Conservation (phyloP, 2,113 vertebrate species). For the Benitochromis conjunctus region DNA sequence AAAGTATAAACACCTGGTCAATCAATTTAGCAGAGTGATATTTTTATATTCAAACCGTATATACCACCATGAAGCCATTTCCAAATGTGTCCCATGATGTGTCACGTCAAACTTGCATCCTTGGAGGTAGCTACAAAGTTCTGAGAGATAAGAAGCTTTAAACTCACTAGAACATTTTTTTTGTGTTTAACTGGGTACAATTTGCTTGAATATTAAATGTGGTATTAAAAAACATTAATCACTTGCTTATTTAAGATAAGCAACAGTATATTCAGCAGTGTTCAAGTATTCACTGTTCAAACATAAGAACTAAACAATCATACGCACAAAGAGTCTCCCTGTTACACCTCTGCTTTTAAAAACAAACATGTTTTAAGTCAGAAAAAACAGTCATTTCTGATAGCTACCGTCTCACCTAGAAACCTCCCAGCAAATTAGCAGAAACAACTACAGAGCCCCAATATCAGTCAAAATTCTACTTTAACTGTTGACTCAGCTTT, state of each 20-base stretch:
- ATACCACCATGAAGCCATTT: too few relatives aligned
- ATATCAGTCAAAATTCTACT: neutral
- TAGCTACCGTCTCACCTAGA: neutral
- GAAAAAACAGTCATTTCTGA: neutral
- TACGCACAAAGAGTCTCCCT: rapidly evolving
- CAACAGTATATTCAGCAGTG: neutral
- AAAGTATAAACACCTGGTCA: too few relatives aligned
- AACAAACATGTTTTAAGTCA: neutral
- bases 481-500: neutral
- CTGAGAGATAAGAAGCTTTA: neutral
- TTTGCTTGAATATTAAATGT: neutral
- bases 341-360: rapidly evolving
- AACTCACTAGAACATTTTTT: neutral
- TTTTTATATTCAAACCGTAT: too few relatives aligned
- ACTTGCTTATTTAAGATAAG: too few relatives aligned
- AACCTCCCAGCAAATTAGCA: neutral
- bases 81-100: too few relatives aligned
- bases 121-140: neutral
- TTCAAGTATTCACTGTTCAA: rapidly evolving
- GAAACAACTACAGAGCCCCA: neutral
- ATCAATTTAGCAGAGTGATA: too few relatives aligned
- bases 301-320: neutral
- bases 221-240: neutral
- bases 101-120: too few relatives aligned
- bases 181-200: neutral